These are phyloP conservation scores for Saguinus imperator DNA, from an alignment of 2,113 vertebrate species.

Conservation along the genomic window DNA sequence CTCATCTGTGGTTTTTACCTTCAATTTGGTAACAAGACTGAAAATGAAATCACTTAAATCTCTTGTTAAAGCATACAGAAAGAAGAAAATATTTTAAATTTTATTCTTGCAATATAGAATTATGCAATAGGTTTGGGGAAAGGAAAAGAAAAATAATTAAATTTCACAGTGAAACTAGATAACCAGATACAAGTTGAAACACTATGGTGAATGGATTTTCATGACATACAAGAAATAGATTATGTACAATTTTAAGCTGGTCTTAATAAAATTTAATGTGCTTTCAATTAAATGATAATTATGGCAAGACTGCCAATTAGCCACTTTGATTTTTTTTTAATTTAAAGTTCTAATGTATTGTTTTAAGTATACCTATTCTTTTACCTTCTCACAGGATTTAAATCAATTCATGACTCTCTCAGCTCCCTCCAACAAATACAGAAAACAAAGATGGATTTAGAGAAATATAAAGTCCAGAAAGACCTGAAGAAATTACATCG, in stretches of 20 bases:
- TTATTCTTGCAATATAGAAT: constrained; percentile 35
- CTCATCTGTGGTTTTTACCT: not conserved
- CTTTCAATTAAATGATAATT: not conserved
- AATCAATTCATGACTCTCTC: constrained; percentile 87
- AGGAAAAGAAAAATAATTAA: not conserved
- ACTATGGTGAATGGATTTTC: not conserved
- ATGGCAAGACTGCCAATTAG: constrained; percentile 3
- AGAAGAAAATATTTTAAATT: constrained; percentile 30
- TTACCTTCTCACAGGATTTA: constrained; percentile 85
- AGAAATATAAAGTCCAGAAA: constrained; percentile 87
- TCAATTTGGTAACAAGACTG: not conserved
- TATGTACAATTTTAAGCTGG: not conserved
- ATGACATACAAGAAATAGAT: not conserved
- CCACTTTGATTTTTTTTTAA: not conserved
- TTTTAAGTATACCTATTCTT: constrained; percentile 57
- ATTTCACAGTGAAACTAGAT: not conserved
- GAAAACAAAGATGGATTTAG: constrained; percentile 86
- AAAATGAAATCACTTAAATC: not conserved
- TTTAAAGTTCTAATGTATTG: not conserved
- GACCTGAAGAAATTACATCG: constrained; percentile 82
- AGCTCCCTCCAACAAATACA: constrained; percentile 87
- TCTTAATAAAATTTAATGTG: constrained; percentile 23
- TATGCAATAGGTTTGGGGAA: not conserved
- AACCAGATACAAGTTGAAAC: not conserved
- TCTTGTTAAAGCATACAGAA: not conserved